Conservation (phyloP, 2,797 vertebrate species). For the Gadopsis bispinosus region DNA sequence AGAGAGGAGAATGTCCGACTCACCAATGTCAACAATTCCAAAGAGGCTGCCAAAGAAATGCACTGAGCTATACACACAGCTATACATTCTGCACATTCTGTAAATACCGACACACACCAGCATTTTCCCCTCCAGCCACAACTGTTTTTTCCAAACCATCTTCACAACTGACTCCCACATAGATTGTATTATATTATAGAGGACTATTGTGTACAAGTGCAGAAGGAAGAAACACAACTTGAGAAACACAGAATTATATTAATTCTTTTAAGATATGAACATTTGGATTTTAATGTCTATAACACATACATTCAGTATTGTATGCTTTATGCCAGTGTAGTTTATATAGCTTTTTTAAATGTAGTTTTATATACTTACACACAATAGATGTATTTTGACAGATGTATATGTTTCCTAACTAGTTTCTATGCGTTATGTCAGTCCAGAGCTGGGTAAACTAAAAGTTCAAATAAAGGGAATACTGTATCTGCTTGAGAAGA, state of each 20-base stretch:
- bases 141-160: constrained; percentile 12
- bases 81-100: constrained; percentile 22
- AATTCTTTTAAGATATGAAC: constrained; percentile 64
- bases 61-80: constrained; percentile 70
- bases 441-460: constrained; percentile 29
- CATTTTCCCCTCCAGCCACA: constrained; percentile 20
- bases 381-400: constrained; percentile 28
- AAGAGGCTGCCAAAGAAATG: constrained; percentile 69
- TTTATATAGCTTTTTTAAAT: constrained; percentile 42
- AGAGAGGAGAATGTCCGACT: constrained; percentile 88
- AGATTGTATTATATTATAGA: constrained; percentile 61
- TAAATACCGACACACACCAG: constrained; percentile 43
- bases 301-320: constrained; percentile 70
- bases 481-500: neutral
- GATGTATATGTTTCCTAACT: neutral
- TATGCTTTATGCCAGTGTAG: constrained; percentile 44
- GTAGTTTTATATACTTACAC: constrained; percentile 35
- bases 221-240: constrained; percentile 34
- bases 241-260: constrained; percentile 74
- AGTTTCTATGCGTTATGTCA: constrained; percentile 26
- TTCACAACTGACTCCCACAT: constrained; percentile 15
- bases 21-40: constrained; percentile 80
- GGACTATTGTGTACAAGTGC: constrained; percentile 33
- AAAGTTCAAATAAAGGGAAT: neutral
- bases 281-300: constrained; percentile 49